Conservation (phyloP, 2,888 invertebrate genomes). For the Spicauda simplicius region DNA sequence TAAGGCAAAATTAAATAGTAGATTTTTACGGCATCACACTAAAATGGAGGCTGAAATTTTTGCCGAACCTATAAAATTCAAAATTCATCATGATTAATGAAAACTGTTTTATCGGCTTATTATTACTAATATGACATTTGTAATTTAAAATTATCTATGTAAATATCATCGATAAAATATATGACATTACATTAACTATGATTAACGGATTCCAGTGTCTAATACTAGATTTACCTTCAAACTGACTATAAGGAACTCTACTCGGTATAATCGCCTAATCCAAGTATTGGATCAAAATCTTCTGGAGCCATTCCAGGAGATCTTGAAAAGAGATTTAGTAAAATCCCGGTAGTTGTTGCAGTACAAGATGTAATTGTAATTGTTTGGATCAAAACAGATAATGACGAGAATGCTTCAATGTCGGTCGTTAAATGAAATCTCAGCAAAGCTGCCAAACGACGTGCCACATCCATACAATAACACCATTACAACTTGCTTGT, state of each 20-base stretch:
- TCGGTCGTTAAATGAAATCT: conserved; percentile 17
- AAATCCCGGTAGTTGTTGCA: conserved; percentile 2
- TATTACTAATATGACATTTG: too few relatives aligned
- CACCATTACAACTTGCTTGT: conserved; percentile 18
- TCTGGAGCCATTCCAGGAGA: conserved; percentile 16
- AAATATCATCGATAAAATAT: too few relatives aligned
- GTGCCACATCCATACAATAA: conserved; percentile 12
- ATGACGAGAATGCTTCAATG: conserved; percentile 2
- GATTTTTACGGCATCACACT: too few relatives aligned
- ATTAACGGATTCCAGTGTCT: not conserved
- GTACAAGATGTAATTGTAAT: conserved; percentile 5
- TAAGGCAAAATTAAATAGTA: too few relatives aligned
- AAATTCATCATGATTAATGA: too few relatives aligned
- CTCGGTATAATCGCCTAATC: not conserved
- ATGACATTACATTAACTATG: too few relatives aligned
- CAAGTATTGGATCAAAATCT: not conserved
- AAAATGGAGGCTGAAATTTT: too few relatives aligned
- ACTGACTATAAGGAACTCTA: conserved; percentile 11
- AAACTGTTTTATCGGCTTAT: too few relatives aligned
- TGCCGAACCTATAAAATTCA: too few relatives aligned
- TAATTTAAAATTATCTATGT: too few relatives aligned
- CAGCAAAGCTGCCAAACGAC: conserved; percentile 14
- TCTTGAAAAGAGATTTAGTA: not conserved
- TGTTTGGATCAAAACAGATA: conserved; percentile 1
- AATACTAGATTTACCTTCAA: not conserved